These are phyloP conservation scores for Rhynchonycteris naso DNA, from an alignment of 2,797 vertebrate species.

Conservation along the genomic window DNA sequence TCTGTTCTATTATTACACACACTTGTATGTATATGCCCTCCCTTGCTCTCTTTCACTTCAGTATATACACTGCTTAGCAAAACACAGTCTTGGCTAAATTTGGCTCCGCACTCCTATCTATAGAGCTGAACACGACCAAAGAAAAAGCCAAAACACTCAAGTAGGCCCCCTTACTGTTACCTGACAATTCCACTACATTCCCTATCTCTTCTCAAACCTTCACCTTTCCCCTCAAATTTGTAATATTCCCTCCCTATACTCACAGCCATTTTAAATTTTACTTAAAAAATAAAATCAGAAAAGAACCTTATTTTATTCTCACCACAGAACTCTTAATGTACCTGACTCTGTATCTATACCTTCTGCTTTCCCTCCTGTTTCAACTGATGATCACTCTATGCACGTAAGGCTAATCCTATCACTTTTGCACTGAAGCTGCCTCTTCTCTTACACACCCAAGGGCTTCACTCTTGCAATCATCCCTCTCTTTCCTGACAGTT, in stretches of 20 bases:
- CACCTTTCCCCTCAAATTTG: not conserved
- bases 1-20: not conserved
- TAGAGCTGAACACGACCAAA: not conserved
- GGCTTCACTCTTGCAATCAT: not conserved
- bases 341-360: not conserved
- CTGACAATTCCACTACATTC: not conserved
- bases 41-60: not conserved
- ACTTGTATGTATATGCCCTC: not conserved
- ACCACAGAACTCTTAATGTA: conserved; percentile 1
- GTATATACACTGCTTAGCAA: not conserved
- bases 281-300: not conserved
- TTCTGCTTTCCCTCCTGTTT: not conserved
- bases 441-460: not conserved
- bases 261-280: not conserved
- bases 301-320: not conserved
- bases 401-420: not conserved
- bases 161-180: not conserved
- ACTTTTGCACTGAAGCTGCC: not conserved
- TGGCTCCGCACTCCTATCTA: not conserved
- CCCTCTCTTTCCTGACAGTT: not conserved
- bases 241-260: not conserved
- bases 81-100: not conserved
- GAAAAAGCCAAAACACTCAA: not conserved
- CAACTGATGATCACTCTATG: not conserved
- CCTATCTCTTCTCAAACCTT: not conserved